Percentiles rank a stretch among this genome's conserved stretches.
phyloP scores from a whole-genome alignment of 2,888 invertebrate genomes.

The Pycnomerus fuliginosus region DNA sequence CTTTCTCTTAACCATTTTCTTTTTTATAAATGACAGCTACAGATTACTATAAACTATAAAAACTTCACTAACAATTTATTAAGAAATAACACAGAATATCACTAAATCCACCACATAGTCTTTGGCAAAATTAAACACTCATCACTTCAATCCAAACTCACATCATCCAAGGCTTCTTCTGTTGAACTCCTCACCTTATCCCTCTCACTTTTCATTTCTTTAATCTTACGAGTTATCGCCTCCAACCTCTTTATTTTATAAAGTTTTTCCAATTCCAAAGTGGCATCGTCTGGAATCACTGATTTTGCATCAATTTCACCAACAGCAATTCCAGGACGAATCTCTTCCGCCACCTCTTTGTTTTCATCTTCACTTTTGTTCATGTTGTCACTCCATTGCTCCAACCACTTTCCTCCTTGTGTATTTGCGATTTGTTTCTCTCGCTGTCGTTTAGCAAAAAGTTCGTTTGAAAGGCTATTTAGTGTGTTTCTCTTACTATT shows the following conservation, averaged over 20 bases:
- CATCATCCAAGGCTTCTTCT: slow-evolving; percentile 1
- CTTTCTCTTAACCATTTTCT: too few species aligned
- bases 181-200: not conserved
- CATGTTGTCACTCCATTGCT: slow-evolving; percentile 63
- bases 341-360: slow-evolving; percentile 12
- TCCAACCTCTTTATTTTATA: slow-evolving; percentile 4
- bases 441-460: slow-evolving; percentile 52
- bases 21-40: too few species aligned
- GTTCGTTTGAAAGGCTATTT: slow-evolving; percentile 40
- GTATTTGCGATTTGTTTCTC: slow-evolving; percentile 48
- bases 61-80: too few species aligned
- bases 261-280: slow-evolving; percentile 10
- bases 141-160: slow-evolving; percentile 5
- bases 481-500: slow-evolving; percentile 56
- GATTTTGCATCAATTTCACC: slow-evolving; percentile 52
- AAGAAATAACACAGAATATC: too few species aligned
- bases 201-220: not conserved
- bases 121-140: too few species aligned
- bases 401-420: slow-evolving; percentile 59
- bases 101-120: too few species aligned
- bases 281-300: slow-evolving; percentile 42
- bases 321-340: slow-evolving; percentile 43
- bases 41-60: too few species aligned
- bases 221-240: slow-evolving; percentile 9
- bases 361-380: slow-evolving; percentile 16